Percentiles rank a stretch among this genome's conserved stretches.
Evolutionary conservation across 2,797 vertebrate species (phyloP).

Genomic region (Chelon auratus): DNA sequence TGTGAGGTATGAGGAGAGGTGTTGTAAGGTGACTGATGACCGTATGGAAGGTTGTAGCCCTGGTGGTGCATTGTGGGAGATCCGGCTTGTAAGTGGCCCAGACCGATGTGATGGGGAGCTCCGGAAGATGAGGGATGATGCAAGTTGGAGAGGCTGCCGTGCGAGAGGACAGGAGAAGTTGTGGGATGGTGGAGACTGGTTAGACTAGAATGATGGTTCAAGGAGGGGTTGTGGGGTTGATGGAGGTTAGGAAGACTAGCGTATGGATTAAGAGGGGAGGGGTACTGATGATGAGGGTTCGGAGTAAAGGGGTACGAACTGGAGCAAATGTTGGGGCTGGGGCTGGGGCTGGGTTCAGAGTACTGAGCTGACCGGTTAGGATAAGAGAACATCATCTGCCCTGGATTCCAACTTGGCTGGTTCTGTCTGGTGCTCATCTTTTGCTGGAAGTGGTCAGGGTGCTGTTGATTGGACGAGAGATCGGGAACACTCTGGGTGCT

Average conservation of each 20-base stretch:
- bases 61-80: constrained; percentile 46
- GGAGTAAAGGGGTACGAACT: constrained; percentile 13
- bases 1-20: constrained; percentile 6
- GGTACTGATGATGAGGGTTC: constrained; percentile 17
- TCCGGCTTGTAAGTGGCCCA: constrained; percentile 31
- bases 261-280: constrained; percentile 39
- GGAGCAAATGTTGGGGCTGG: constrained; percentile 29
- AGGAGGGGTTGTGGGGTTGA: constrained; percentile 27
- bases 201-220: constrained; percentile 53
- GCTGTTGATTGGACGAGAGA: constrained; percentile 68
- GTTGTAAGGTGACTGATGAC: constrained; percentile 45
- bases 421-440: constrained; percentile 22
- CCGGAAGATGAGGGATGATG: constrained; percentile 30
- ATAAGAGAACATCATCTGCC: constrained; percentile 19
- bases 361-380: constrained; percentile 31
- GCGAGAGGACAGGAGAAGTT: constrained; percentile 15
- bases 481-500: constrained; percentile 92
- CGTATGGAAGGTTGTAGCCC: constrained; percentile 29
- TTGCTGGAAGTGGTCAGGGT: constrained; percentile 17
- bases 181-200: constrained; percentile 38
- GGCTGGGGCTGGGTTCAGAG: constrained; percentile 26
- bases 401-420: constrained; percentile 46
- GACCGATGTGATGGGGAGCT: constrained; percentile 25
- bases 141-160: constrained; percentile 42
- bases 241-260: constrained; percentile 58